Conservation (phyloP, 2,797 vertebrate species). For the Enteromius radiatus region DNA sequence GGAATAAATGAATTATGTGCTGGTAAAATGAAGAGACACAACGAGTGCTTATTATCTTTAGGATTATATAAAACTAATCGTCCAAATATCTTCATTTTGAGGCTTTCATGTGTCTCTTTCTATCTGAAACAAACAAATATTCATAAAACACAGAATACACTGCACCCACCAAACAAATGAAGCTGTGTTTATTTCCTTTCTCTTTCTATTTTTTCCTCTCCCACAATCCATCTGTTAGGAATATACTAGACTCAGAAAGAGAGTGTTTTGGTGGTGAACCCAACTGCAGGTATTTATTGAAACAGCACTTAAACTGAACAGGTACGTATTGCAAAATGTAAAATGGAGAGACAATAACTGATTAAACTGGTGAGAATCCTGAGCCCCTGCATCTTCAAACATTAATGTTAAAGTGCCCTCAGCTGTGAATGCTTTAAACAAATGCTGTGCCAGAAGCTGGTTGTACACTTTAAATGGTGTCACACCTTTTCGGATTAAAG, state of each 20-base stretch:
- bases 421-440: no score
- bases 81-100: background rate
- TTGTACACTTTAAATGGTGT: no score
- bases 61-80: background rate
- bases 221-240: constrained; percentile 13
- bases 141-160: constrained; percentile 4
- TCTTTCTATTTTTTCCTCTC: constrained; percentile 21
- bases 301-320: background rate
- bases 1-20: background rate
- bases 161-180: constrained; percentile 47
- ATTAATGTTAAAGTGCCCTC: no score
- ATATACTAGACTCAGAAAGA: background rate
- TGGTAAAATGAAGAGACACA: background rate
- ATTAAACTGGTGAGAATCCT: background rate
- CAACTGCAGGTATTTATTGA: background rate
- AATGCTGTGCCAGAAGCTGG: no score
- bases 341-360: background rate
- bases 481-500: no score
- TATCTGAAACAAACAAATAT: background rate
- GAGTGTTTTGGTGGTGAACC: background rate
- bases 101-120: background rate
- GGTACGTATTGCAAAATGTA: background rate
- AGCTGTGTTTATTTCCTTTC: constrained; percentile 2
- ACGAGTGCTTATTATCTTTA: background rate
- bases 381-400: no score